These are phyloP conservation scores for Drosophila paramelanica DNA, from an alignment of 2,888 invertebrate species.

Conservation along the genomic window DNA sequence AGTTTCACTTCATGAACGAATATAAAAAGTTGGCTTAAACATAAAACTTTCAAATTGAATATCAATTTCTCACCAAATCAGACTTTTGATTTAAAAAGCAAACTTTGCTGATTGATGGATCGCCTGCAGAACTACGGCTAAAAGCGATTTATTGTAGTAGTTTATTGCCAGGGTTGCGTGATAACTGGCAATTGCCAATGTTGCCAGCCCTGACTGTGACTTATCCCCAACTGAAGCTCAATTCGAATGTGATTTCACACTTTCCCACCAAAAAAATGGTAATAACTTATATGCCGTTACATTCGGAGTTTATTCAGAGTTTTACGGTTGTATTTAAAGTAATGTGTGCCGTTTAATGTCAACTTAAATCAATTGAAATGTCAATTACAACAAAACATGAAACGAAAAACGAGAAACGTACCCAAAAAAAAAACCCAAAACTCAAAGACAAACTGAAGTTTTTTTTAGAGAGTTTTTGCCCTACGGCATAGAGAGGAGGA, in stretches of 20 bases:
- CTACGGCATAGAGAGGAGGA: slow-evolving; percentile 5
- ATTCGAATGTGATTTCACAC: slow-evolving; percentile 13
- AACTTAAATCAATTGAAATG: slow-evolving; percentile 78
- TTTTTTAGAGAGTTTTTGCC: slow-evolving; percentile 23
- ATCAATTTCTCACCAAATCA: background rate
- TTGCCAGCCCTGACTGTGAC: background rate
- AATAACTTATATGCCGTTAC: slow-evolving; percentile 21
- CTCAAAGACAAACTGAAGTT: slow-evolving; percentile 29
- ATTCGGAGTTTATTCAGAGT: slow-evolving; percentile 3
- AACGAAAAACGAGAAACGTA: slow-evolving; percentile 39
- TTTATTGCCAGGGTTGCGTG: slow-evolving; percentile 6
- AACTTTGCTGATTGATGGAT: slow-evolving; percentile 14
- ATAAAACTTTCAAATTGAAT: background rate
- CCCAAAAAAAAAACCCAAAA: slow-evolving; percentile 14
- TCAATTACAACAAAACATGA: slow-evolving; percentile 73
- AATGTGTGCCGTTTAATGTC: slow-evolving; percentile 69
- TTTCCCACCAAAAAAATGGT: slow-evolving; percentile 2
- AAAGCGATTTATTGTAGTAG: background rate
- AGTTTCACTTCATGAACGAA: too few species aligned
- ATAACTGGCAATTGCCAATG: slow-evolving; percentile 10
- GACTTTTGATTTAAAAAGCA: background rate
- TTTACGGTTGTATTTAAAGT: slow-evolving; percentile 49
- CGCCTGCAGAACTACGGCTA: slow-evolving; percentile 1
- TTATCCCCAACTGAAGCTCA: background rate
- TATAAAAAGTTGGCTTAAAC: background rate